phyloP scores from a whole-genome alignment of 2,113 vertebrate genomes.

The Delphinus delphis region DNA sequence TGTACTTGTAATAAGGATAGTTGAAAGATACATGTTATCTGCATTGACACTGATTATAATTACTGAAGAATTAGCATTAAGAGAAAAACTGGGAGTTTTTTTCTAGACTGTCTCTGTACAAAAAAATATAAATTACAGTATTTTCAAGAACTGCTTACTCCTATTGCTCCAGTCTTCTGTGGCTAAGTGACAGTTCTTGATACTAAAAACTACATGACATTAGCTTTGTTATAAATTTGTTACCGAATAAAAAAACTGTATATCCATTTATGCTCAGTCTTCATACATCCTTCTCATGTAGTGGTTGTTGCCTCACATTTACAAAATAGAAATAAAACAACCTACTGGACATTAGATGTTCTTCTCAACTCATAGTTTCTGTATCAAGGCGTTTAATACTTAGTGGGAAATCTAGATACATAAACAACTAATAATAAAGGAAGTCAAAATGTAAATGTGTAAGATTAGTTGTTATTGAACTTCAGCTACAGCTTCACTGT shows the following conservation, averaged over 20 bases:
- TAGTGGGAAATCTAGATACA: background rate
- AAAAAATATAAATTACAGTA: background rate
- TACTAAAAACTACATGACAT: background rate
- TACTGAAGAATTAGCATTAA: background rate
- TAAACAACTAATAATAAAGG: background rate
- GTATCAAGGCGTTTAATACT: background rate
- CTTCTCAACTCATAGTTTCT: background rate
- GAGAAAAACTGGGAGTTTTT: background rate
- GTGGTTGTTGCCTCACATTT: background rate
- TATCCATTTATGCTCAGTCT: background rate
- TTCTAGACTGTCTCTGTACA: background rate
- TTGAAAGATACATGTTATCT: background rate
- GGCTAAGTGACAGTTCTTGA: background rate
- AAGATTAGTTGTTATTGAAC: background rate
- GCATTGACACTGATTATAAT: background rate
- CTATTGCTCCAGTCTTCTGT: background rate
- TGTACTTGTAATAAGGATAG: background rate
- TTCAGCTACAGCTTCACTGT: background rate
- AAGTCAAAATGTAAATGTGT: background rate
- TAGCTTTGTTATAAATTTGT: background rate
- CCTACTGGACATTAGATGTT: background rate
- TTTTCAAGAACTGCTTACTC: background rate
- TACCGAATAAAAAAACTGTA: background rate
- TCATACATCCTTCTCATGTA: background rate
- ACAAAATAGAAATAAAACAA: background rate